Evolutionary conservation across 2,888 invertebrate species (phyloP).

Genomic region (Trachelus tabidus): DNA sequence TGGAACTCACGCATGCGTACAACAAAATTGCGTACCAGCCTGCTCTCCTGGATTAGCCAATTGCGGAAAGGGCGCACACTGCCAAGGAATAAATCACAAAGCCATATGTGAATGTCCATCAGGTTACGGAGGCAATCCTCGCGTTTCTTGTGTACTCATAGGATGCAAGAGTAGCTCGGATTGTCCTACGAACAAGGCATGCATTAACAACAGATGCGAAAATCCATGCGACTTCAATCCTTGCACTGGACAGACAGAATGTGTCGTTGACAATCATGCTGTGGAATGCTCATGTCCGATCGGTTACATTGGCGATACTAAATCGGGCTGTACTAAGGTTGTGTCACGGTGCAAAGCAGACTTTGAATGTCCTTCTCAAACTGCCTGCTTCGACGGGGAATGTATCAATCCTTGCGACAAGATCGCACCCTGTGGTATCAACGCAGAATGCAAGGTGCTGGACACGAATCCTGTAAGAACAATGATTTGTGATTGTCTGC

Average conservation of each 20-base stretch:
- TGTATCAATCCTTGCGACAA: constrained; percentile 87
- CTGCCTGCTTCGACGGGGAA: constrained; percentile 83
- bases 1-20: constrained; percentile 84
- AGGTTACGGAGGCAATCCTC: constrained; percentile 85
- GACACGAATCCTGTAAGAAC: constrained; percentile 88
- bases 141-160: constrained; percentile 80
- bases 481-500: constrained; percentile 88
- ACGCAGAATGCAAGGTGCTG: constrained; percentile 81
- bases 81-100: constrained; percentile 83
- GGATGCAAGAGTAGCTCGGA: constrained; percentile 84
- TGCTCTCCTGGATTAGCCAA: constrained; percentile 75
- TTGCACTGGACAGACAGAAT: constrained; percentile 80
- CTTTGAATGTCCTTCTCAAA: constrained; percentile 83
- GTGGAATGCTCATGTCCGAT: constrained; percentile 86
- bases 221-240: constrained; percentile 79
- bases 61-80: constrained; percentile 83
- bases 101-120: constrained; percentile 87
- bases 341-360: constrained; percentile 80
- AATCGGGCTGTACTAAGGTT: constrained; percentile 72
- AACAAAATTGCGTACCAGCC: constrained; percentile 84
- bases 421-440: constrained; percentile 83
- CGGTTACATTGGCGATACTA: constrained; percentile 75
- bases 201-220: constrained; percentile 83
- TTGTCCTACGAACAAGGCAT: constrained; percentile 84
- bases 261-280: constrained; percentile 80